Conservation (phyloP, 2,888 invertebrate species). For the Sarcophaga variegata region DNA sequence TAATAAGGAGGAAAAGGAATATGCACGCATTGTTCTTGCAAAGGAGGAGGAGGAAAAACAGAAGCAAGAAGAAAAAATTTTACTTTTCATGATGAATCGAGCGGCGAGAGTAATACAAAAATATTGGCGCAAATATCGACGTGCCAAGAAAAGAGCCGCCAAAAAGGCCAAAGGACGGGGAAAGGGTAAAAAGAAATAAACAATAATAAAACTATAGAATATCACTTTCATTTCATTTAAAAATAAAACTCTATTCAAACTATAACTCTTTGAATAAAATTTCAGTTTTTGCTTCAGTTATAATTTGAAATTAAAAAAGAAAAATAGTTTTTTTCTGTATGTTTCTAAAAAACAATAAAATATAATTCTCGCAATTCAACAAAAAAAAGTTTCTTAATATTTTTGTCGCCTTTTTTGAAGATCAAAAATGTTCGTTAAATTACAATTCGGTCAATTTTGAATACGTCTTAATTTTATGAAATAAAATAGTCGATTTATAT, state of each 20-base stretch:
- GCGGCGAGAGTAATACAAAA: slow-evolving; percentile 78
- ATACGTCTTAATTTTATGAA: slow-evolving; percentile 63
- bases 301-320: slow-evolving; percentile 3
- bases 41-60: slow-evolving; percentile 76
- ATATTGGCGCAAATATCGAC: slow-evolving; percentile 75
- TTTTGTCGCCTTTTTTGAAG: slow-evolving; percentile 60
- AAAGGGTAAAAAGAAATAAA: slow-evolving; percentile 67
- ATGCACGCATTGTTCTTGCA: slow-evolving; percentile 73
- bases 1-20: slow-evolving; percentile 74
- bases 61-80: slow-evolving; percentile 76
- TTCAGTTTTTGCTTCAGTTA: slow-evolving; percentile 20
- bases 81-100: slow-evolving; percentile 78
- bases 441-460: slow-evolving; percentile 18
- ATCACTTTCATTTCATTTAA: background rate
- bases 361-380: slow-evolving; percentile 69
- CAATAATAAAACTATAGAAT: background rate
- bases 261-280: slow-evolving; percentile 30
- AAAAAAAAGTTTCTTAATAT: slow-evolving; percentile 69
- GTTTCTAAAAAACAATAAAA: slow-evolving; percentile 72
- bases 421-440: slow-evolving; percentile 70
- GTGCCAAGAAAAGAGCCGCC: slow-evolving; percentile 73
- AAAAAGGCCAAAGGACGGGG: slow-evolving; percentile 71
- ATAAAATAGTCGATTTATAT: slow-evolving; percentile 60
- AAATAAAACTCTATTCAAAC: slow-evolving; percentile 7
- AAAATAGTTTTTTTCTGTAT: slow-evolving; percentile 68